Evolutionary conservation across 1,140 invertebrate genomes (phyloP).

Genomic region (Carcinoscorpius rotundicauda): DNA sequence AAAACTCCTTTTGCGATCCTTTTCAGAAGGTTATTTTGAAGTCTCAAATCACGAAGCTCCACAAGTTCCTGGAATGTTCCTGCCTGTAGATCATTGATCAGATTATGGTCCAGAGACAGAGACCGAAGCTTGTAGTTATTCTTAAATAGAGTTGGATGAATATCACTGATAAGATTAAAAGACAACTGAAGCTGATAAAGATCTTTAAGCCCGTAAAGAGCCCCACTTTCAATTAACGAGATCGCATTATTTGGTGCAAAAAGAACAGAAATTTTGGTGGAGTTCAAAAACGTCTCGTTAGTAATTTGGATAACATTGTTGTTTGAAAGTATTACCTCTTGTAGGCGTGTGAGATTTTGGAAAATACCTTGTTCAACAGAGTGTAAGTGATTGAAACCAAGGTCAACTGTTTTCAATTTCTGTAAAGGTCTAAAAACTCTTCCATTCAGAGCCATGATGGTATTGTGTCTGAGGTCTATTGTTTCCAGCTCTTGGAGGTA

Average conservation of each 20-base stretch:
- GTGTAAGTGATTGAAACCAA: conserved; percentile 78
- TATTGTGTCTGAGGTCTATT: conserved; percentile 75
- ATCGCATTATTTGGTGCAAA: conserved; percentile 81
- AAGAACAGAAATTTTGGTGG: conserved; percentile 58
- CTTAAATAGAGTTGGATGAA: conserved; percentile 58
- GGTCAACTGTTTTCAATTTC: conserved; percentile 61
- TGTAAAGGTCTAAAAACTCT: conserved; percentile 56
- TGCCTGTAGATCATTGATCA: conserved; percentile 61
- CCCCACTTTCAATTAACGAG: conserved; percentile 52
- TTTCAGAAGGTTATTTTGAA: conserved; percentile 69
- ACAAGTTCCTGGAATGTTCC: conserved; percentile 61
- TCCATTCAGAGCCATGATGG: conserved; percentile 39
- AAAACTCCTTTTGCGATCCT: conserved; percentile 64
- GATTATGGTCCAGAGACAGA: conserved; percentile 81
- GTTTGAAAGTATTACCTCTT: conserved; percentile 71
- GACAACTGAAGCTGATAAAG: conserved; percentile 70
- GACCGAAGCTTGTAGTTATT: conserved; percentile 59
- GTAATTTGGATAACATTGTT: conserved; percentile 79
- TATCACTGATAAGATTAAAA: conserved; percentile 65
- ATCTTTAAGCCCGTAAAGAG: conserved; percentile 55
- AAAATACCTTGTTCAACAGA: conserved; percentile 62
- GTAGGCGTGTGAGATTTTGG: conserved; percentile 56
- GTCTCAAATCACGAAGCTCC: conserved; percentile 57
- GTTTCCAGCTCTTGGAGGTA: conserved; percentile 60
- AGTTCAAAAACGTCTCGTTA: conserved; percentile 63